Conservation (phyloP, 2,888 invertebrate species). For the Aspidiotus rigidus region DNA sequence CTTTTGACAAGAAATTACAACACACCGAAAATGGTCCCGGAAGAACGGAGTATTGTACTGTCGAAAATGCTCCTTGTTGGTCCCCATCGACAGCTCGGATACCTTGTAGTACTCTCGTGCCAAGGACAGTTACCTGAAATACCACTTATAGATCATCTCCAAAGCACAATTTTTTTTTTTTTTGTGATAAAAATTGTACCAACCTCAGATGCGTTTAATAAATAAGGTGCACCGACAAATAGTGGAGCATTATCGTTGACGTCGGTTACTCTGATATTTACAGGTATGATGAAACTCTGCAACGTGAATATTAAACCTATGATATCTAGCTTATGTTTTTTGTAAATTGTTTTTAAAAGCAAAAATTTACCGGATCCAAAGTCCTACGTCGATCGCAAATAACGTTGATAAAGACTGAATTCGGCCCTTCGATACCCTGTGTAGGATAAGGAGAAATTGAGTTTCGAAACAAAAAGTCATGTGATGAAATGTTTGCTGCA, state of each 20-base stretch:
- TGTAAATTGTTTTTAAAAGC: too few relatives aligned
- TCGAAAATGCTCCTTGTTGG: conserved; percentile 79
- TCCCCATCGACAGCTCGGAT: conserved; percentile 73
- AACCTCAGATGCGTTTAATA: conserved; percentile 74
- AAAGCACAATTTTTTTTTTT: background rate
- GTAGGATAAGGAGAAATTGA: too few relatives aligned
- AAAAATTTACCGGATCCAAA: conserved; percentile 58
- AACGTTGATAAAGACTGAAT: conserved; percentile 75
- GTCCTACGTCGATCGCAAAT: conserved; percentile 72
- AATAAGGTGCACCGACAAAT: conserved; percentile 72
- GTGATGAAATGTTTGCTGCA: background rate
- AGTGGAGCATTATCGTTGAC: conserved; percentile 82
- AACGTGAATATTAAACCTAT: conserved; percentile 39
- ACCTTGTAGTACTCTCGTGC: conserved; percentile 62
- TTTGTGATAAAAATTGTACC: conserved; percentile 41
- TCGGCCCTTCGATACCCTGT: conserved; percentile 64
- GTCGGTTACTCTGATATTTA: conserved; percentile 77
- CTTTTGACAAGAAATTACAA: conserved; percentile 37
- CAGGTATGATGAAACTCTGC: conserved; percentile 68
- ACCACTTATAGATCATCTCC: background rate
- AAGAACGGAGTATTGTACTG: conserved; percentile 71
- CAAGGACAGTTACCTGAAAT: conserved; percentile 49
- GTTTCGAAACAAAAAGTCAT: background rate
- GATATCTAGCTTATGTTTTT: background rate
- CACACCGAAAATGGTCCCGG: conserved; percentile 65